Conservation (phyloP, 2,113 vertebrate species). For the Aleadryas rufinucha region DNA sequence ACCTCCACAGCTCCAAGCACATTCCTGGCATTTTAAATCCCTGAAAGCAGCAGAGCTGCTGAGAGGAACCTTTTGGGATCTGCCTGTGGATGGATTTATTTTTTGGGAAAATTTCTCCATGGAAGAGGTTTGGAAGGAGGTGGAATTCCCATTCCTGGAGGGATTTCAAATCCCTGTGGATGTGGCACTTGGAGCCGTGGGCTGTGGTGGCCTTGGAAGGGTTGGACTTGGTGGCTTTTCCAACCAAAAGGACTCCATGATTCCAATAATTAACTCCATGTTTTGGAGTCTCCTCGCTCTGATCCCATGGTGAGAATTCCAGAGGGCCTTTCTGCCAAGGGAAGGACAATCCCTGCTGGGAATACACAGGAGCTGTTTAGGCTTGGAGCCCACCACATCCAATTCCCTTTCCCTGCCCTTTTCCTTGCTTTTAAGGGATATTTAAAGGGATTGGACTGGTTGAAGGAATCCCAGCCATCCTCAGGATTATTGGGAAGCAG, state of each 20-base stretch:
- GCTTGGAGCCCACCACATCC: background rate
- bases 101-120: background rate
- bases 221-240: background rate
- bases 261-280: background rate
- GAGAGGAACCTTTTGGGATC: background rate
- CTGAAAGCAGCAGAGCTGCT: background rate
- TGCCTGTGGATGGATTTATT: background rate
- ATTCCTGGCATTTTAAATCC: background rate
- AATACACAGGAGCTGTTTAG: background rate
- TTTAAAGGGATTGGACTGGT: background rate
- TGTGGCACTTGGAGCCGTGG: background rate
- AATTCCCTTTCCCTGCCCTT: background rate
- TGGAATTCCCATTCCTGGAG: background rate
- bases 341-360: background rate
- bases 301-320: background rate
- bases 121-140: background rate
- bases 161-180: background rate
- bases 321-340: background rate
- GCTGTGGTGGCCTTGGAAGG: background rate
- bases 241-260: background rate
- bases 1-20: background rate
- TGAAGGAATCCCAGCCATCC: background rate
- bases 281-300: background rate
- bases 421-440: background rate
- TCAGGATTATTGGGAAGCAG: background rate